A percentile compares a stretch with the other conserved stretches of the same genome.
phyloP scores from a whole-genome alignment of 2,113 vertebrate species.

The Tautogolabrus adspersus region DNA sequence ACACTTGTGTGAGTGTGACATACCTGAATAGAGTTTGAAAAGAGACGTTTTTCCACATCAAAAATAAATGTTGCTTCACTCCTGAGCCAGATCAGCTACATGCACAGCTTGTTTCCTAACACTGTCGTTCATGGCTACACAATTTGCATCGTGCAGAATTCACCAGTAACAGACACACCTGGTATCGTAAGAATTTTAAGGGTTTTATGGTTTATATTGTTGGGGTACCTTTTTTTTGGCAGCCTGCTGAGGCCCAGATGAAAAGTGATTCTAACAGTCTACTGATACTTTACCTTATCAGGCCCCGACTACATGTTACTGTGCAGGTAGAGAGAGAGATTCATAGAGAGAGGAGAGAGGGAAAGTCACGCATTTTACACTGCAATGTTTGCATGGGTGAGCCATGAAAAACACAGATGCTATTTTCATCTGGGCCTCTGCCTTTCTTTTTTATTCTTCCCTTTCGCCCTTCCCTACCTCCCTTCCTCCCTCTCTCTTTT shows the following conservation, averaged over 20 bases:
- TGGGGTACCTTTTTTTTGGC: neutral
- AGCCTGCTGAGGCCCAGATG: conserved; percentile 6
- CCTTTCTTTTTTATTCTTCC: conserved; percentile 75
- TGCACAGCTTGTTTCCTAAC: neutral
- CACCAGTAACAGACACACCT: neutral
- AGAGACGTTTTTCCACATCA: neutral
- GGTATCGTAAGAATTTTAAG: neutral
- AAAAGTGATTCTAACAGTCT: conserved; percentile 16
- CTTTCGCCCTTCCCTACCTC: conserved; percentile 75
- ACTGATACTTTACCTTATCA: conserved; percentile 83
- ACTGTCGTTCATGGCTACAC: neutral
- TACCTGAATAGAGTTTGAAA: neutral
- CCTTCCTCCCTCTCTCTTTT: conserved; percentile 78
- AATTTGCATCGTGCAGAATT: neutral
- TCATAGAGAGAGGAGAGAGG: conserved; percentile 43
- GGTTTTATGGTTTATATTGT: neutral
- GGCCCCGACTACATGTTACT: conserved; percentile 26
- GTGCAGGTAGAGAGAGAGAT: conserved; percentile 26
- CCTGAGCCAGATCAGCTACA: neutral
- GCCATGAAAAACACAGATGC: conserved; percentile 96
- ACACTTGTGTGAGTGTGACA: too few species aligned
- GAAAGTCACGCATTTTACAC: conserved; percentile 90
- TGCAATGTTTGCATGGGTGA: conserved; percentile 91
- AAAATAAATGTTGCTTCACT: neutral
- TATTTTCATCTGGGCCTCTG: conserved; percentile 94